Conservation (phyloP, 2,113 vertebrate species). For the Propithecus coquereli region DNA sequence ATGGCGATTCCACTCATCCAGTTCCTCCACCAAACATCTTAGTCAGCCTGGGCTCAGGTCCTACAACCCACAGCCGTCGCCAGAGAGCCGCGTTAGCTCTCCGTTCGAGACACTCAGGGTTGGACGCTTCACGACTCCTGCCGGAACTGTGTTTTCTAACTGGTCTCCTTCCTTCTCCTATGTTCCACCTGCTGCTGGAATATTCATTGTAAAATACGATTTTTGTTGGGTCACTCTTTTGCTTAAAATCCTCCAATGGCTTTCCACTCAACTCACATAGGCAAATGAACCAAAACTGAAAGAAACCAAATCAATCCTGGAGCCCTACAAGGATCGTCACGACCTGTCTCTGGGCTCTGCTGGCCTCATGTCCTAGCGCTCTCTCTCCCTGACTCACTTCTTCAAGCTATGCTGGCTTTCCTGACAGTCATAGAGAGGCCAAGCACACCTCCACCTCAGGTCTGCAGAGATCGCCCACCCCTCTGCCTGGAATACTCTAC, state of each 20-base stretch:
- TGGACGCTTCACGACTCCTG: accelerated
- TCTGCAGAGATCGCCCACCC: background rate
- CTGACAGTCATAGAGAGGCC: background rate
- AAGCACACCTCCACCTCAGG: background rate
- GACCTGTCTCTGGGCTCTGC: accelerated
- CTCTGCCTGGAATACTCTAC: background rate
- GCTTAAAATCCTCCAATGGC: background rate
- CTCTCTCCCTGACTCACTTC: background rate
- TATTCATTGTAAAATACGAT: background rate
- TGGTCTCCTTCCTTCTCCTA: no score
- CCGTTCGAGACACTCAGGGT: background rate
- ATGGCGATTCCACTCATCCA: background rate
- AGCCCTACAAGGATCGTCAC: background rate
- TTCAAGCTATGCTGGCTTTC: background rate
- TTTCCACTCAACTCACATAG: background rate
- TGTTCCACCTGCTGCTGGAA: background rate
- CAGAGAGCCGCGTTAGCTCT: background rate
- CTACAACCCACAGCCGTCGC: background rate
- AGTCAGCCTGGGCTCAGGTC: background rate
- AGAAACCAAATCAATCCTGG: background rate
- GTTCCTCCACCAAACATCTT: background rate
- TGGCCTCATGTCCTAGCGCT: accelerated
- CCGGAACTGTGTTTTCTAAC: background rate
- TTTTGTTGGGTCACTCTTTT: background rate
- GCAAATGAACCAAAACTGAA: background rate